Evolutionary conservation across 2,113 vertebrate species (phyloP).

Genomic region (Corapipo altera): DNA sequence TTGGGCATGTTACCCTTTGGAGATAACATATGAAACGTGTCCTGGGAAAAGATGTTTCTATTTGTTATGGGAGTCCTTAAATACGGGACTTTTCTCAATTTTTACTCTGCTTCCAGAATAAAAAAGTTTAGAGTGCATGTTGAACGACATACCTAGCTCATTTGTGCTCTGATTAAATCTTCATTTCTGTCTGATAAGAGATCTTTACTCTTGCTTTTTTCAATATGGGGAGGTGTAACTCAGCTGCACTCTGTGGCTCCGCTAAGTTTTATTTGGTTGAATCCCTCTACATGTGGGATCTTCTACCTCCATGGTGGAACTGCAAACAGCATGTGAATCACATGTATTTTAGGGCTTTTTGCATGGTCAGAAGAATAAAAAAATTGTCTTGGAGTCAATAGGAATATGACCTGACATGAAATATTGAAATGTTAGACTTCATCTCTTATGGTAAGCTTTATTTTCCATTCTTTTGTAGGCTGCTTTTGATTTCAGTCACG

Average conservation of each 20-base stretch:
- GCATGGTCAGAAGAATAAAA: neutral
- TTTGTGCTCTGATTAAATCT: neutral
- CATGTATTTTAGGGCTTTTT: neutral
- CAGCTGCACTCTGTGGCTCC: neutral
- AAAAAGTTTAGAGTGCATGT: neutral
- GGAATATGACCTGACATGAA: neutral
- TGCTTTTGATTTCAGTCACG: conserved; percentile 77
- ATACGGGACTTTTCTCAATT: neutral
- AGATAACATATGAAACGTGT: neutral
- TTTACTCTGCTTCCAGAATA: neutral
- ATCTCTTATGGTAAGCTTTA: neutral
- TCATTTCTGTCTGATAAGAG: neutral
- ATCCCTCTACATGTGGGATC: neutral
- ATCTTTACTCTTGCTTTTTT: neutral
- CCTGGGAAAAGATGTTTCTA: neutral
- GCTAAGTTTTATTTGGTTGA: neutral
- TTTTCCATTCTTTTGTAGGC: conserved; percentile 65
- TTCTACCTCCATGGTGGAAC: neutral
- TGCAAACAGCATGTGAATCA: neutral
- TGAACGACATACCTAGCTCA: neutral
- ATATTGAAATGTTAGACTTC: neutral
- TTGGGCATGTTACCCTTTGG: neutral
- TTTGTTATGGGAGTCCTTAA: neutral
- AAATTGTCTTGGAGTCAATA: neutral
- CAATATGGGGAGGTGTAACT: neutral